Percentiles rank a stretch among this genome's conserved stretches.
Conservation (phyloP, 1,140 invertebrate species). For the Papilio polytes region DNA sequence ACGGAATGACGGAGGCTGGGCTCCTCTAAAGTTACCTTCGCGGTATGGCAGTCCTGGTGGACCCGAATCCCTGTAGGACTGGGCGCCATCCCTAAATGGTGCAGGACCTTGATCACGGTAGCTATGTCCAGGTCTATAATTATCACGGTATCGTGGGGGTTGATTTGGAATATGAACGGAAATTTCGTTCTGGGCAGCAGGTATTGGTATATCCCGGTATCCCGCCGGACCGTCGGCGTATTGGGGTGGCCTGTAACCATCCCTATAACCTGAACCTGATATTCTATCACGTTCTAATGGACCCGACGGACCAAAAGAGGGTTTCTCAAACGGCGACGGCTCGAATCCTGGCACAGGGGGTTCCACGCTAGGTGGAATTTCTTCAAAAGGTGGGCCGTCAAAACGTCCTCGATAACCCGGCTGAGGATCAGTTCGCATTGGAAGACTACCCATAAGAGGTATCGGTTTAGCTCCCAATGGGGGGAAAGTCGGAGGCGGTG, state of each 20-base stretch:
- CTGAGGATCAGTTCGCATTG: conserved; percentile 58
- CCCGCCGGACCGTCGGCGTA: conserved; percentile 63
- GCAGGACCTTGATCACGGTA: conserved; percentile 66
- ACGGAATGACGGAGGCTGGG: conserved; percentile 68
- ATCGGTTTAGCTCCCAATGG: conserved; percentile 65
- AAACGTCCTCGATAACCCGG: conserved; percentile 74
- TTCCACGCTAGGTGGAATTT: conserved; percentile 79
- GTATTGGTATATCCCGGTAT: conserved; percentile 66
- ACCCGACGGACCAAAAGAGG: conserved; percentile 66
- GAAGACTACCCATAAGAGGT: conserved; percentile 54
- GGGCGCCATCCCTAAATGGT: conserved; percentile 67
- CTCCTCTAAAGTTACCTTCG: conserved; percentile 69
- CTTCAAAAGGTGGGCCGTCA: conserved; percentile 74
- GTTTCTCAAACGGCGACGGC: conserved; percentile 78
- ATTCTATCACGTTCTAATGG: conserved; percentile 72
- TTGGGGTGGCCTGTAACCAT: conserved; percentile 66
- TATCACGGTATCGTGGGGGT: conserved; percentile 65
- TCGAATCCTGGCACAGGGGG: conserved; percentile 84
- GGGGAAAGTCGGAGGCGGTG: conserved; percentile 62
- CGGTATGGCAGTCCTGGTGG: conserved; percentile 57
- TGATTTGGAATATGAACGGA: conserved; percentile 70
- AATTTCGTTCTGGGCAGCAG: conserved; percentile 64
- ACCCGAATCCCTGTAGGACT: conserved; percentile 66
- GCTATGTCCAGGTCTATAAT: conserved; percentile 62
- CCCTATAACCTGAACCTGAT: conserved; percentile 70